Evolutionary conservation across 2,888 invertebrate genomes (phyloP), one percentile per base, ranked within the genome.

Genomic region (Sphaerophoria taeniata): DNA sequence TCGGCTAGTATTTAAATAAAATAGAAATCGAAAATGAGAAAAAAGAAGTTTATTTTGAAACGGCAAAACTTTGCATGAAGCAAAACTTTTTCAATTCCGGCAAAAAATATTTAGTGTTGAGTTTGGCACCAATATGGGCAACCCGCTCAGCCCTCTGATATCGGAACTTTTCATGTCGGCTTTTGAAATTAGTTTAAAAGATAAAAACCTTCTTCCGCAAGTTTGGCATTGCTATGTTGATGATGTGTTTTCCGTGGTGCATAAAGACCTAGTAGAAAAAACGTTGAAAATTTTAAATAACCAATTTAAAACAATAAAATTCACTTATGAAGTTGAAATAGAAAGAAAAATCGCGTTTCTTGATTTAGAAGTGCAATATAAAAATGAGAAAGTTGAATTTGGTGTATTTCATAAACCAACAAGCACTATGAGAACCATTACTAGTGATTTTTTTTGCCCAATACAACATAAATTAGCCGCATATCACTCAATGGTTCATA

Each of bases 281-380:
- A 31, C 31, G 24, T 53, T 53, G 31, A 11, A 9, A 53, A 31
- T 31, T 31, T 31, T 53, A 14, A 53, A 53, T 53, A 53, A 31
- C 31, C 53, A 53, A 53, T 53, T 53, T 31, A 6, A 53, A 53
- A 53, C 53, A 53, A 53, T 53, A 31, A 24, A 24, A 31, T 31
- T 53, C 53, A 53, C 53, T 5, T 11, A 53, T 11, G 24, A 31
- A 53, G 11, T 31, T 9, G 53, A 53, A 53, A 9, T 14, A 3
- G 53, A 31, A 12, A 53, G 24, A 51, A 51, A 51, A 51, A 51
- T 51, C 12, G 51, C 3, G 12, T 51, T 45, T 45, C 45, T 45
- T 4, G 45, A 45, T 12, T 45, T 45, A 12, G 45, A 45, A 45
- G 12, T 45, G 11, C 45, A 45, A 45, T 45, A 45, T 45, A 12